Base-by-base conservation (phyloP, 2,888 invertebrate genomes). In the Tenthredo distinguenda region DNA sequence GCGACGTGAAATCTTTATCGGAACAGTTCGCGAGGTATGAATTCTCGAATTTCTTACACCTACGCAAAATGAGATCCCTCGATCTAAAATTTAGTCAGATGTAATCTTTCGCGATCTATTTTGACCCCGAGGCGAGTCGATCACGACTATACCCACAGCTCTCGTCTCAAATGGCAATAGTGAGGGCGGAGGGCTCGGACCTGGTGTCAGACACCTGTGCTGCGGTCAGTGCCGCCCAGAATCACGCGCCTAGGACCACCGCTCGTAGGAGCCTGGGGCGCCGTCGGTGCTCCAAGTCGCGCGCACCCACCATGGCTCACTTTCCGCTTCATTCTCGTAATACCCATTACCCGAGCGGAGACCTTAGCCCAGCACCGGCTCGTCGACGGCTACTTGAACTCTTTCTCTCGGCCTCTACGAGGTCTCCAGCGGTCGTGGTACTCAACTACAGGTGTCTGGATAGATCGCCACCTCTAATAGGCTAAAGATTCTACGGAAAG, bases 321-420 rank as follows among this genome's bases (percentile, higher is more conserved):
- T 85, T 84, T 84, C 84, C 68, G 85, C 83, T 85, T 85, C 85
- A 84, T 84, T 85, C 85, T 85, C 84, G 43, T 84, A 76, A 85
- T 76, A 76, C 83, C 83, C 71, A 83, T 83, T 83, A 68, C 83
- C 83, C 71, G 82, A 34, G 72, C 83, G 68, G 79, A 68, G 79
- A 76, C 85, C 68, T 77, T 58, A 58, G 50, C 50, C 85, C 34
- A 50, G 72, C 72, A 71, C 55, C 58, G 72, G 55, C 50, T 58
- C 86, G 86, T 87, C 88, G 89, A 89, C 89, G 87, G 88, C 88
- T 88, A 88, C 86, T 74, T 84, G 84, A 85, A 84, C 76, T 85
- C 85, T 85, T 72, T 85, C 81, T 85, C 84, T 50, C 72, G 62
- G 50, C 71, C 71, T 72, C 50, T 55, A 55, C 82, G 82, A 62